phyloP scores from a whole-genome alignment of 2,113 vertebrate genomes.

The Terrapene triunguis region DNA sequence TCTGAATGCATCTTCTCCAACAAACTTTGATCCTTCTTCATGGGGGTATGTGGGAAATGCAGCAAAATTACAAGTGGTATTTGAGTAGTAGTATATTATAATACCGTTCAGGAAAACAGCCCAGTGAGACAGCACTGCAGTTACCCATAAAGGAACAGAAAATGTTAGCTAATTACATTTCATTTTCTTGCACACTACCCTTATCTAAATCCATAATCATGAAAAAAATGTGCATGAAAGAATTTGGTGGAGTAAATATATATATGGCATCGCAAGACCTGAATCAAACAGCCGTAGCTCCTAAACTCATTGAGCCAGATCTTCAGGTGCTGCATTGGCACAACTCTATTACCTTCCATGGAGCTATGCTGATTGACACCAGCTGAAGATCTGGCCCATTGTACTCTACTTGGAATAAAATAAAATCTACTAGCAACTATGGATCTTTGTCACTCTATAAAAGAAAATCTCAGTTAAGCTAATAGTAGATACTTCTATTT shows the following conservation, averaged over 20 bases:
- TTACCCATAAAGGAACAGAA: no score
- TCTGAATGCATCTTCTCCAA: no score
- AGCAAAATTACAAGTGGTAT: no score
- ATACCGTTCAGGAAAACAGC: no score
- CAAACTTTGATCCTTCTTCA: no score
- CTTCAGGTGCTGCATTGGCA: not conserved
- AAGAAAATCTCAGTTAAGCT: not conserved
- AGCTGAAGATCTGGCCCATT: not conserved
- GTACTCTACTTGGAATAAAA: not conserved
- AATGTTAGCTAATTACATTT: not conserved
- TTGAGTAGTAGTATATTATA: no score
- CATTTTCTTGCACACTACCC: not conserved
- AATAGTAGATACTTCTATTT: not conserved
- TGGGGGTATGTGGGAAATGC: no score
- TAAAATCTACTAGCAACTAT: not conserved
- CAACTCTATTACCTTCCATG: fast-evolving
- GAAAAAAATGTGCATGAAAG: not conserved
- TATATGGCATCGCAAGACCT: not conserved
- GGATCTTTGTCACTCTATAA: constrained; percentile 12
- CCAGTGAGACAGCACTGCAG: no score
- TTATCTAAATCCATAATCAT: not conserved
- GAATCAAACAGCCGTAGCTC: not conserved
- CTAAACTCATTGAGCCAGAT: not conserved
- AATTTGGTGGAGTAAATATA: not conserved
- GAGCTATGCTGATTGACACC: not conserved